A percentile compares a stretch with the other conserved stretches of the same genome.
phyloP scores from a whole-genome alignment of 2,888 invertebrate species.

The Creontiades dilutus region DNA sequence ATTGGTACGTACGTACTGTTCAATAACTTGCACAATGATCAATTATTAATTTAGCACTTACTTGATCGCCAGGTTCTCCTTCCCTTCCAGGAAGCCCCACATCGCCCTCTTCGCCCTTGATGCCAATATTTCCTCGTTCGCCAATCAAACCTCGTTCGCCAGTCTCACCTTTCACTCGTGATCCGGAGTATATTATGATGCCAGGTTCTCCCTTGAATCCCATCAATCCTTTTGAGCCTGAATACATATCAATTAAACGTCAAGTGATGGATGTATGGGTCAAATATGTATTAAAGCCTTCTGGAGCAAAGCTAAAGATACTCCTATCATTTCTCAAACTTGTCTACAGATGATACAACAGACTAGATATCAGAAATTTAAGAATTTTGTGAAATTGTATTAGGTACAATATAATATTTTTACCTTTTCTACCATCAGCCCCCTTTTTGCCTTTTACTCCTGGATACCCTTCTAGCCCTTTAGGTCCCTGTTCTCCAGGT shows the following conservation, averaged over 20 bases:
- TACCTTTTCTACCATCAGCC: slow-evolving; percentile 57
- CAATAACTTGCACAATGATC: no score
- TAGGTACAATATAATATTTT: no score
- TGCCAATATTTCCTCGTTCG: slow-evolving; percentile 36
- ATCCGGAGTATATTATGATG: not conserved
- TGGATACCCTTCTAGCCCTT: slow-evolving; percentile 46
- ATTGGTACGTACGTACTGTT: no score
- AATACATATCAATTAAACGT: not conserved
- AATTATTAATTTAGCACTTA: not conserved
- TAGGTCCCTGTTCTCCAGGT: slow-evolving; percentile 19
- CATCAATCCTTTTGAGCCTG: slow-evolving; percentile 37
- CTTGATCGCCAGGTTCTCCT: slow-evolving; percentile 78
- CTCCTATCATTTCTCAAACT: no score
- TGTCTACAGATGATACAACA: no score
- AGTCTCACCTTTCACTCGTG: slow-evolving; percentile 26
- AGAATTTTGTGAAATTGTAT: no score
- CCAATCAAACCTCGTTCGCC: slow-evolving; percentile 59
- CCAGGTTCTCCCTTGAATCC: slow-evolving; percentile 68
- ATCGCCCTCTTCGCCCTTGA: slow-evolving; percentile 63
- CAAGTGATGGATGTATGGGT: no score
- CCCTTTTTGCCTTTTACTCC: slow-evolving; percentile 54
- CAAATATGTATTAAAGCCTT: no score
- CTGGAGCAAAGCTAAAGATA: no score
- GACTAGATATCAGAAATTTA: no score
- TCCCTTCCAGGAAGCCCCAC: slow-evolving; percentile 82